Percentiles rank a stretch among this genome's conserved stretches.
phyloP scores from a whole-genome alignment of 2,113 vertebrate species.

The Perccottus glenii region DNA sequence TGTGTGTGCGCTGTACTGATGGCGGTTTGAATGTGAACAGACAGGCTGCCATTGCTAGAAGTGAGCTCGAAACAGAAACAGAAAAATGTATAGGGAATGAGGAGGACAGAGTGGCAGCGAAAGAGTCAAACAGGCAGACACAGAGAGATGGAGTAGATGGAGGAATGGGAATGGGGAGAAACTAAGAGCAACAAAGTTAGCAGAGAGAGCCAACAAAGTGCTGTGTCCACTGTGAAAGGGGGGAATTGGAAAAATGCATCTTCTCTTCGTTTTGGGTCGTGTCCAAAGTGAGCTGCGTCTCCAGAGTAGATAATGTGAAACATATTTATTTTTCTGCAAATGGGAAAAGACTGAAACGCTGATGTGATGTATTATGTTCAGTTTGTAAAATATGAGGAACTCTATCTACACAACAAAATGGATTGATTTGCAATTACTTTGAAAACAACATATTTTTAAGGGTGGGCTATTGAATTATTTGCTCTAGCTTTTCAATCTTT shows the following conservation, averaged over 20 bases:
- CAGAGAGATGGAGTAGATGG: not conserved
- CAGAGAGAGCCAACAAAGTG: not conserved
- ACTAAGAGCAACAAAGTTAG: slow-evolving; percentile 1
- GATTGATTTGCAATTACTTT: not conserved
- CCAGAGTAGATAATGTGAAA: slow-evolving; percentile 11
- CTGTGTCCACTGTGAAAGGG: slow-evolving; percentile 1
- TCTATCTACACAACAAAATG: not conserved
- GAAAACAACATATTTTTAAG: slow-evolving; percentile 1
- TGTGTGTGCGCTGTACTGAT: slow-evolving; percentile 42
- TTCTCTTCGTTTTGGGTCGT: slow-evolving; percentile 5
- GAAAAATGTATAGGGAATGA: slow-evolving; percentile 27
- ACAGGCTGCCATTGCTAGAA: slow-evolving; percentile 42
- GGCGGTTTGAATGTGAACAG: slow-evolving; percentile 45
- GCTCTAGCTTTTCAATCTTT: not conserved
- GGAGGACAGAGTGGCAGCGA: not conserved
- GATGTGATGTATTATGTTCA: slow-evolving; percentile 4
- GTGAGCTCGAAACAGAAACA: slow-evolving; percentile 7
- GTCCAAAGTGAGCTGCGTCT: slow-evolving; percentile 4
- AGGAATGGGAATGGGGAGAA: no score
- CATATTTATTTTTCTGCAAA: slow-evolving; percentile 13
- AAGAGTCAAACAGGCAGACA: slow-evolving; percentile 4
- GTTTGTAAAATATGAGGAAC: not conserved
- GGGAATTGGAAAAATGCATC: slow-evolving; percentile 7
- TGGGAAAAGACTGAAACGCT: slow-evolving; percentile 5
- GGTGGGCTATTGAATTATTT: no score